These are phyloP conservation scores for Tillus elongatus DNA, from an alignment of 2,888 invertebrate genomes.

Conservation along the genomic window DNA sequence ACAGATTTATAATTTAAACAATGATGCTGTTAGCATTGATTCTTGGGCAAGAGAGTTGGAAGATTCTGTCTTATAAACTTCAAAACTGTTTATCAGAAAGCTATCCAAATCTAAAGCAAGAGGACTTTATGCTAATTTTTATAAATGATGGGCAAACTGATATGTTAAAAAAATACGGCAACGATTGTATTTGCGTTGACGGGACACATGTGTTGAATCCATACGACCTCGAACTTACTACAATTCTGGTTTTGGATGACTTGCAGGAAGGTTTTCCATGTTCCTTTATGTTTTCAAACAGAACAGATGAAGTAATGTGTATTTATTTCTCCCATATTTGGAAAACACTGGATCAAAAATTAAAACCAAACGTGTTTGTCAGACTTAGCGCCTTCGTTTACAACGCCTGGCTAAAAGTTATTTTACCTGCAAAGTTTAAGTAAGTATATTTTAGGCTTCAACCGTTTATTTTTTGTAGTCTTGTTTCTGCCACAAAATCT, in stretches of 20 bases:
- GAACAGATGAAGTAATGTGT: constrained; percentile 10
- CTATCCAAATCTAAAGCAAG: constrained; percentile 16
- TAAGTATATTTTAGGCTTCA: background rate
- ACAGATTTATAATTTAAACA: constrained; percentile 18
- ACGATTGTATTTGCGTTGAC: constrained; percentile 21
- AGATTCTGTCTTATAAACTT: constrained; percentile 20
- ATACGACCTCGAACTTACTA: constrained; percentile 21
- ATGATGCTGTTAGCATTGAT: constrained; percentile 13
- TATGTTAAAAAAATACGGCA: constrained; percentile 18
- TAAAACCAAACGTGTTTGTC: too few species aligned
- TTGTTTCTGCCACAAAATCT: too few species aligned
- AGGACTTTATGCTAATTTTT: constrained; percentile 27
- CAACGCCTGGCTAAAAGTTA: constrained; percentile 17
- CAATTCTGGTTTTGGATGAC: constrained; percentile 20
- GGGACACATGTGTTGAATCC: constrained; percentile 19
- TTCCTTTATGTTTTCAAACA: constrained; percentile 19
- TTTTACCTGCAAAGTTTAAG: constrained; percentile 9
- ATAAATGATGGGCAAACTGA: constrained; percentile 21
- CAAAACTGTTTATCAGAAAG: constrained; percentile 11
- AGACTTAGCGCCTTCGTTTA: constrained; percentile 16
- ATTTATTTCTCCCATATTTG: constrained; percentile 7
- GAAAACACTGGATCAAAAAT: too few species aligned
- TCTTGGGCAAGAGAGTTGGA: constrained; percentile 6
- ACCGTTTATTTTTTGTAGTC: too few species aligned
- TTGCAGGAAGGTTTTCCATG: constrained; percentile 21